Percentiles rank a stretch among this genome's conserved stretches.
Evolutionary conservation across 2,888 invertebrate genomes (phyloP).

Genomic region (Pammene aurita): DNA sequence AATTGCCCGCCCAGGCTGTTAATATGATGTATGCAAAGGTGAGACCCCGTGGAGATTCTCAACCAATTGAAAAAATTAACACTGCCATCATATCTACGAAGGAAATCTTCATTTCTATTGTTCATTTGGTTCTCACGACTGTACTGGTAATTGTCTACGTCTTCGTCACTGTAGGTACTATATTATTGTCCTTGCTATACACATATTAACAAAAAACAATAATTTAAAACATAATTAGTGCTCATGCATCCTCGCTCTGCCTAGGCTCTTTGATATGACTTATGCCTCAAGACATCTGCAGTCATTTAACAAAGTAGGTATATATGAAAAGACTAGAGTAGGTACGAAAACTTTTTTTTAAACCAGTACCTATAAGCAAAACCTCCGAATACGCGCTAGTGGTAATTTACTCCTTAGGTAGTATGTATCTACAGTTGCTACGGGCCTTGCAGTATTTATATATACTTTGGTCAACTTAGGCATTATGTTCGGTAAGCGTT

Average conservation of each 20-base stretch:
- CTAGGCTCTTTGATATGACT: not conserved
- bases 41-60: slow-evolving; percentile 46
- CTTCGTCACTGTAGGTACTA: no score
- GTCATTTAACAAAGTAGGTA: not conserved
- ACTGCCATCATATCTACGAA: slow-evolving; percentile 51
- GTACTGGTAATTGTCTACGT: slow-evolving; percentile 2
- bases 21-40: slow-evolving; percentile 43
- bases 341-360: not conserved
- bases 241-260: not conserved
- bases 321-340: not conserved
- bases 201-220: no score
- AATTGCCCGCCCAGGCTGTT: slow-evolving; percentile 35
- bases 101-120: slow-evolving; percentile 44
- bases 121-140: slow-evolving; percentile 10
- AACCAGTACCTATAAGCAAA: no score
- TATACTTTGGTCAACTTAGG: not conserved
- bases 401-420: not conserved
- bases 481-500: not conserved
- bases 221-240: not conserved
- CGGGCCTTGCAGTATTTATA: no score
- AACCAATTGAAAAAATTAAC: slow-evolving; percentile 56
- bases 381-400: no score
- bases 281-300: not conserved
- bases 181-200: no score
- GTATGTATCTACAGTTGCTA: not conserved